phyloP scores from a whole-genome alignment of 2,113 vertebrate species.

The Halcyon senegalensis region DNA sequence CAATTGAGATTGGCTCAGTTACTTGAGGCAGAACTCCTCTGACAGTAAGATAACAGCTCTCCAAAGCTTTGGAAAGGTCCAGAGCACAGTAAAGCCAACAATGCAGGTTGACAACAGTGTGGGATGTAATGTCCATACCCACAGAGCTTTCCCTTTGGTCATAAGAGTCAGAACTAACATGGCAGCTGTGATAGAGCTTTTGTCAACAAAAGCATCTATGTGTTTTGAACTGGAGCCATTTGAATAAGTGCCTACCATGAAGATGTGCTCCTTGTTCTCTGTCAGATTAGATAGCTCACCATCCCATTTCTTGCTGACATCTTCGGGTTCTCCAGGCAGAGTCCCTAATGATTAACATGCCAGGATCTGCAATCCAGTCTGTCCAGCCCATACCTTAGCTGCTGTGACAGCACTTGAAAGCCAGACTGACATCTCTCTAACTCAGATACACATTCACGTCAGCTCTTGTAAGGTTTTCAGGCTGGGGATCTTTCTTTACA shows the following conservation, averaged over 20 bases:
- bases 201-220: not conserved
- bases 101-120: not conserved
- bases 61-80: not conserved
- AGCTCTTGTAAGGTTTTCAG: not conserved
- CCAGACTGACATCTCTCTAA: conserved; percentile 35
- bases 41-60: not conserved
- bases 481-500: not conserved
- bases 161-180: not conserved
- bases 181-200: not conserved
- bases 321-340: not conserved
- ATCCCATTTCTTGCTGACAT: not conserved
- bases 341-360: not conserved
- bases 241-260: not conserved
- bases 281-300: not conserved
- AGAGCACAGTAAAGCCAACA: not conserved
- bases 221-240: not conserved
- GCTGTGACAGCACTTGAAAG: conserved; percentile 25
- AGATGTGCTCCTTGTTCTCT: not conserved
- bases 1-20: not conserved
- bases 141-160: accelerated
- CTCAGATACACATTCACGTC: not conserved
- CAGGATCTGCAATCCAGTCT: not conserved
- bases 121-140: not conserved
- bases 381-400: not conserved
- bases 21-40: not conserved